Evolutionary conservation across 2,888 invertebrate species (phyloP), one percentile per base, ranked within the genome.

Genomic region (Xestia sexstrigata): DNA sequence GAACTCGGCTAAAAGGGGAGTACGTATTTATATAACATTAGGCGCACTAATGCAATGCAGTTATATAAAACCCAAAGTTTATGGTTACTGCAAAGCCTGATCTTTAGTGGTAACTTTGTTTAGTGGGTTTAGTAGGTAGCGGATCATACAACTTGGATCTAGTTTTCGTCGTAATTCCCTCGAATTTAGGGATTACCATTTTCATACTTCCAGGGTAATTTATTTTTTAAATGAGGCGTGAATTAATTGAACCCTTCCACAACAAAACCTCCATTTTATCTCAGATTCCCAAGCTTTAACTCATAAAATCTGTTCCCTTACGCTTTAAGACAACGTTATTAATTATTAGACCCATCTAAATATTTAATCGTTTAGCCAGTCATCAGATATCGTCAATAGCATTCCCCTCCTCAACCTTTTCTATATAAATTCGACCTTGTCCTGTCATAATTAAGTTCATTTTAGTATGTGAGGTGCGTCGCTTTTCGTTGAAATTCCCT

Each of bases 301-400:
- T 78, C 72, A 42, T 49, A 75, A 83, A 84, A 86, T 81, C 76
- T 76, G 69, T 83, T 76, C 82, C 85, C 71, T 76, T 74, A 76
- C 70, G 70, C 42, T 70, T 79, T 77, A 45, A 70, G 66, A 74
- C 85, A 87, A 88, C 83, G 83, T 87, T 83, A 91, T 91, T 91
- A 90, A 90, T 90, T 90, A 92, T 90, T 87, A 89, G 88, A 87
- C 87, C 52, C 71, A 80, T 80, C 81, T 88, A 78, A 88, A 89
- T 88, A 90, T 89, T 91, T 89, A 85, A 88, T 89, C 89, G 90
- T 93, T 93, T 92, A 89, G 91, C 93, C 87, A 93, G 93, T 94
- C 94, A 94, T 95, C 95, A 94, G 92, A 93, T 93, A 89, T 93
- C 92, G 92, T 92, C 94, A 93, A 93, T 93, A 93, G 83, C 85